Evolutionary conservation across 2,797 vertebrate genomes (phyloP).

Genomic region (Leptatherina wallacei): DNA sequence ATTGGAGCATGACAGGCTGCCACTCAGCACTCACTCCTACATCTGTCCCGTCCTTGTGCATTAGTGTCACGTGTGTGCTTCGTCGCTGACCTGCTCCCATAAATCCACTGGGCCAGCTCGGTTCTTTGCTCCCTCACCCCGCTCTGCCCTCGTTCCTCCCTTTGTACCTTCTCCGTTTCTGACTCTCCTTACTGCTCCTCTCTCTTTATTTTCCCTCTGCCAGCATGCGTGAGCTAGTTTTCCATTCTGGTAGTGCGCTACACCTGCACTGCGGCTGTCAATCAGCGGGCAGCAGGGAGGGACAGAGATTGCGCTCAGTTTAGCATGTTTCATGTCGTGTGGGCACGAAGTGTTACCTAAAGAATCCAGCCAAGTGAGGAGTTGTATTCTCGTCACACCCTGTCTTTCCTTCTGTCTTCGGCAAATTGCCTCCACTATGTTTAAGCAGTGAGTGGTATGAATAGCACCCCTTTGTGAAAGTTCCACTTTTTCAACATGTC

Average conservation of each 20-base stretch:
- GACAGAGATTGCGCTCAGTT: constrained; percentile 54
- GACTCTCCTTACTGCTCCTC: constrained; percentile 36
- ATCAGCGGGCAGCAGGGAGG: constrained; percentile 64
- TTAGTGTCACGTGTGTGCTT: constrained; percentile 73
- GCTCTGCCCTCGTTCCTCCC: constrained; percentile 14
- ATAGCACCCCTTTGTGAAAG: constrained; percentile 56
- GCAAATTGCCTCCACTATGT: constrained; percentile 70
- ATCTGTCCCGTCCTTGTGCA: constrained; percentile 78
- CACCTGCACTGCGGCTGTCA: constrained; percentile 78
- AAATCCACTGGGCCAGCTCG: constrained; percentile 61
- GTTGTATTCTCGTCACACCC: constrained; percentile 55
- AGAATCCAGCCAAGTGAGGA: constrained; percentile 59
- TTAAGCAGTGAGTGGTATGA: constrained; percentile 56
- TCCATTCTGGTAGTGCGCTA: constrained; percentile 65
- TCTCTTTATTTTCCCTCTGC: constrained; percentile 40
- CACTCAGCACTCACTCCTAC: constrained; percentile 65
- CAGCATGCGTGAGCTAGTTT: constrained; percentile 45
- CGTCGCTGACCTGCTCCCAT: constrained; percentile 70
- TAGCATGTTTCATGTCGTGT: constrained; percentile 64
- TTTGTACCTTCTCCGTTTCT: constrained; percentile 9
- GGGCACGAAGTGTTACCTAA: constrained; percentile 59
- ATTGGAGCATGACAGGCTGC: constrained; percentile 66
- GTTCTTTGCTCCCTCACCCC: constrained; percentile 20
- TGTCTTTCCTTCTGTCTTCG: constrained; percentile 55
- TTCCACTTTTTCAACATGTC: constrained; percentile 54